These are phyloP conservation scores for Doryteuthis pealeii DNA, from an alignment of 1,140 invertebrate species.

Conservation along the genomic window DNA sequence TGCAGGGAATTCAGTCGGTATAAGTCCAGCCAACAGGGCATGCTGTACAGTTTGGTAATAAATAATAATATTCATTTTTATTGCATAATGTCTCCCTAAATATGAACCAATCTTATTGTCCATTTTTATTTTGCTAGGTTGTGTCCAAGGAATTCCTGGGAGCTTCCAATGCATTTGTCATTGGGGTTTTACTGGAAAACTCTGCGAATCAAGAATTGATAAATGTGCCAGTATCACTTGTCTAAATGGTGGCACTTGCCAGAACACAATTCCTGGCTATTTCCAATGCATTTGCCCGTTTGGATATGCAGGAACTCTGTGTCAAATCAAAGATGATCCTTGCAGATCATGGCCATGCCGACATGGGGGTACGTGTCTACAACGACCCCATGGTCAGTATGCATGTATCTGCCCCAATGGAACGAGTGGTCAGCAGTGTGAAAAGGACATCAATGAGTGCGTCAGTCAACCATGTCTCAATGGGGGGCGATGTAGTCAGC, in stretches of 20 bases:
- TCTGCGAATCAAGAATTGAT: conserved; percentile 29
- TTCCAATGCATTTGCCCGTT: conserved; percentile 34
- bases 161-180: conserved; percentile 21
- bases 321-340: conserved; percentile 36
- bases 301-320: conserved; percentile 28
- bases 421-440: conserved; percentile 33
- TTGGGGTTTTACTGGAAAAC: conserved; percentile 18
- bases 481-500: conserved; percentile 23
- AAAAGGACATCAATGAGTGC: conserved; percentile 27
- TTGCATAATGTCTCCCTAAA: no score
- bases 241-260: conserved; percentile 33
- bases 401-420: conserved; percentile 82
- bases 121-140: background rate
- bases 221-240: conserved; percentile 33
- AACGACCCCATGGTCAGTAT: conserved; percentile 45
- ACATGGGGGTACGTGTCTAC: conserved; percentile 56
- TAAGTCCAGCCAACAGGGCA: no score
- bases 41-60: no score
- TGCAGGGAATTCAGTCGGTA: no score
- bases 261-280: conserved; percentile 17
- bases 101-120: no score
- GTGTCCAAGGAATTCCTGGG: conserved; percentile 13
- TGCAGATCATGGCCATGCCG: conserved; percentile 35
- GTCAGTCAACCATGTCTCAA: conserved; percentile 34
- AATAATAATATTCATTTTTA: no score